phyloP scores from a whole-genome alignment of 2,888 invertebrate genomes.

The Drosophila peninsularis region DNA sequence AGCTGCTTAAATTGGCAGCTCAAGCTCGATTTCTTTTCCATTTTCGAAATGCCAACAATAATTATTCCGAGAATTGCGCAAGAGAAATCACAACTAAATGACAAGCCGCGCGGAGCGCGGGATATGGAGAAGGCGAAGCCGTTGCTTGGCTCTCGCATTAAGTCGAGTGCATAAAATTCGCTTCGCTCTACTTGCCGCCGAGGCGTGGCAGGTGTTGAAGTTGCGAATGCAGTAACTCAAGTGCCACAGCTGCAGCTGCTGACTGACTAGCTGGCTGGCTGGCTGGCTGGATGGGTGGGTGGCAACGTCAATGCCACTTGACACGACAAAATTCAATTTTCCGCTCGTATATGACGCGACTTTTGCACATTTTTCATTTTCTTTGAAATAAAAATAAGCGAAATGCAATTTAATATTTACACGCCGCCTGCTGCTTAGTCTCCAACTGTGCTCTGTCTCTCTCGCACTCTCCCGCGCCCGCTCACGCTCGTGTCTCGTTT shows the following conservation, averaged over 20 bases:
- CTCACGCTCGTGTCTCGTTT: background rate
- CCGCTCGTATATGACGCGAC: slow-evolving; percentile 49
- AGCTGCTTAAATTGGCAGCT: slow-evolving; percentile 3
- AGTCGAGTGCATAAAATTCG: slow-evolving; percentile 56
- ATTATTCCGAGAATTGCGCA: background rate
- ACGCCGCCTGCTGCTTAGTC: slow-evolving; percentile 44
- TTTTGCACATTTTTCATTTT: slow-evolving; percentile 53
- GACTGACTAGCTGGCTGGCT: slow-evolving; percentile 12
- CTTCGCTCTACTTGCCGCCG: slow-evolving; percentile 50
- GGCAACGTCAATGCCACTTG: slow-evolving; percentile 68
- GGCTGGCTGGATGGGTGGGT: slow-evolving; percentile 6
- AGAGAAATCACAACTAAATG: slow-evolving; percentile 8
- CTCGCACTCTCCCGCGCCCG: background rate
- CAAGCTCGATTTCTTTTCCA: slow-evolving; percentile 1
- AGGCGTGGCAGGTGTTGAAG: slow-evolving; percentile 50
- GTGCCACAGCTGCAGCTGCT: slow-evolving; percentile 4
- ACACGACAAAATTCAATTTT: slow-evolving; percentile 76
- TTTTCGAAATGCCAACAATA: slow-evolving; percentile 7
- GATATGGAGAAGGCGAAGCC: background rate
- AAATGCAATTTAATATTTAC: slow-evolving; percentile 76
- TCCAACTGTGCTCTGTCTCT: background rate
- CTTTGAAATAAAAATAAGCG: slow-evolving; percentile 57
- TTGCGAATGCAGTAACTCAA: slow-evolving; percentile 34
- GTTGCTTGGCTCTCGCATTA: slow-evolving; percentile 13
- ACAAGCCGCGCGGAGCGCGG: background rate